phyloP scores from a whole-genome alignment of 2,113 vertebrate species.

The Illadopsis cleaveri region DNA sequence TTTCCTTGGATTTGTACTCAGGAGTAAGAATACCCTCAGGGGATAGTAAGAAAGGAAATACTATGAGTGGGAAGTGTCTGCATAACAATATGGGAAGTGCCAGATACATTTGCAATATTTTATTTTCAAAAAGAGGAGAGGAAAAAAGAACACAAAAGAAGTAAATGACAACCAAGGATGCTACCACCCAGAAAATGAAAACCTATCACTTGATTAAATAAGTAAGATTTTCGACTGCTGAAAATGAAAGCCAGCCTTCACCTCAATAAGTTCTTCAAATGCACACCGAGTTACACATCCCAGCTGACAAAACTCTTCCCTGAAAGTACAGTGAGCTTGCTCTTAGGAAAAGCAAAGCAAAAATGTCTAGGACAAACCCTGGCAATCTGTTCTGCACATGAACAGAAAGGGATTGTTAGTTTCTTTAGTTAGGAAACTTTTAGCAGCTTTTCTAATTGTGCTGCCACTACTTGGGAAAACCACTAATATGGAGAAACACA shows the following conservation, averaged over 20 bases:
- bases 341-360: background rate
- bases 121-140: background rate
- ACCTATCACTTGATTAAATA: background rate
- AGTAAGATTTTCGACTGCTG: background rate
- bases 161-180: background rate
- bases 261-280: background rate
- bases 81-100: background rate
- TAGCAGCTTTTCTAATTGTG: background rate
- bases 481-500: background rate
- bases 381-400: background rate
- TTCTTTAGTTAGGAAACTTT: background rate
- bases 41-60: background rate
- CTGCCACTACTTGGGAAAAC: background rate
- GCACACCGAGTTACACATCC: rapidly evolving
- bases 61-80: background rate
- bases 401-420: background rate
- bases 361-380: background rate
- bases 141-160: background rate
- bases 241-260: background rate
- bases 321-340: background rate
- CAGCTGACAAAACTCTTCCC: background rate
- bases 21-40: background rate
- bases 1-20: background rate
- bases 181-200: background rate
- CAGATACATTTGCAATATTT: background rate